Evolutionary conservation across 2,113 vertebrate species (phyloP).

Genomic region (Climacteris rufus): DNA sequence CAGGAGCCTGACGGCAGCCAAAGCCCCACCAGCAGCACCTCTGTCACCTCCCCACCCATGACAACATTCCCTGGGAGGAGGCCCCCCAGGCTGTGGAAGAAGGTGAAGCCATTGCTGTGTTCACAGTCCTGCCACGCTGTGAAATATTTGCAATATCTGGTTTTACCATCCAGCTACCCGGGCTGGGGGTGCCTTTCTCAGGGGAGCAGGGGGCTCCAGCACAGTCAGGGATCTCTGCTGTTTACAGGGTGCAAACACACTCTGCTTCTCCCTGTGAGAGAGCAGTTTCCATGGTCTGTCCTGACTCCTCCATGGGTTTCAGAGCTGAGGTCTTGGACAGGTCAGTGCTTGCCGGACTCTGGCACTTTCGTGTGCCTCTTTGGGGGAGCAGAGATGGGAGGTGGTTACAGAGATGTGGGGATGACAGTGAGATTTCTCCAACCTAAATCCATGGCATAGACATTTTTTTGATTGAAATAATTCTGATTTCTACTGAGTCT

Average conservation of each 20-base stretch:
- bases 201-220: not conserved
- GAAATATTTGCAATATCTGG: not conserved
- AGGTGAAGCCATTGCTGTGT: fast-evolving
- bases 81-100: not conserved
- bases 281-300: not conserved
- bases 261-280: not conserved
- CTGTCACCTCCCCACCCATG: not conserved
- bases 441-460: not conserved
- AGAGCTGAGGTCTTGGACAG: not conserved
- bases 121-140: fast-evolving
- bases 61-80: not conserved
- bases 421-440: not conserved
- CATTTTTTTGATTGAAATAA: not conserved
- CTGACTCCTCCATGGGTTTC: not conserved
- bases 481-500: not conserved
- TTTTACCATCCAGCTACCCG: not conserved
- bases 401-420: not conserved
- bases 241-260: not conserved
- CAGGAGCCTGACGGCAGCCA: not conserved
- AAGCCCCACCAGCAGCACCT: not conserved
- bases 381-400: not conserved
- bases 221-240: fast-evolving
- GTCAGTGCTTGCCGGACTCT: not conserved
- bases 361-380: not conserved
- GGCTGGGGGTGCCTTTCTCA: not conserved